Evolutionary conservation across 1,140 invertebrate genomes (phyloP), one percentile per base, ranked within the genome.

Genomic region (Anagrus nilaparvatae): DNA sequence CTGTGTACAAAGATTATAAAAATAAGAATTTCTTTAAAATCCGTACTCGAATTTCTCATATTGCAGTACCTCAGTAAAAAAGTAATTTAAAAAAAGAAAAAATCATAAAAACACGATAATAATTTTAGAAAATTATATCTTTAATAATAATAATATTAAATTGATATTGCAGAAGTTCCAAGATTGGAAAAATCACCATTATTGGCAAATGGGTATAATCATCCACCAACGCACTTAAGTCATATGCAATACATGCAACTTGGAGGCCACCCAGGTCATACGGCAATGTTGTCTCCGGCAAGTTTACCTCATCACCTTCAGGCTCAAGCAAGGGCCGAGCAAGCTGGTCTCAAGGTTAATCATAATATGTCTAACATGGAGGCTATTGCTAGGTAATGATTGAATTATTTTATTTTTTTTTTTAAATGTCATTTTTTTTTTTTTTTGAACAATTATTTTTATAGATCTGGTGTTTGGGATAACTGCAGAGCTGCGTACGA

Each of bases 141-240:
- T n/a, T n/a, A n/a, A n/a, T n/a, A n/a, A n/a, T n/a, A n/a, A n/a
- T n/a, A n/a, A n/a, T n/a, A n/a, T n/a, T n/a, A n/a, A n/a, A n/a
- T n/a, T n/a, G 58, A 23, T 59, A 35, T 76, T 76, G 7, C 73
- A 84, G 83, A 87, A 71, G 84, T 88, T 62, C 79, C 83, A 32
- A 73, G 87, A 46, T 68, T 91, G 75, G 87, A 92, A 63, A 94
- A 95, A 67, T 90, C 87, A 18, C 88, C 88, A 14, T 73, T 92
- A 6, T 70, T 95, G 38, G 84, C 88, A 24, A 95, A 95, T 60
- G 91, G 90, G 24, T 95, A 94, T 74, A 92, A 92, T 70, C 88
- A 89, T 49, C 87, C 86, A 40, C 88, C 89, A 31, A 90, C 89
- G 50, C 82, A 88, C 60, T 74, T 87, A 47, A 84, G 84, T 56